Percentiles rank a stretch among this genome's conserved stretches.
phyloP scores from a whole-genome alignment of 2,888 invertebrate species.

The Mellilla xanthometata region DNA sequence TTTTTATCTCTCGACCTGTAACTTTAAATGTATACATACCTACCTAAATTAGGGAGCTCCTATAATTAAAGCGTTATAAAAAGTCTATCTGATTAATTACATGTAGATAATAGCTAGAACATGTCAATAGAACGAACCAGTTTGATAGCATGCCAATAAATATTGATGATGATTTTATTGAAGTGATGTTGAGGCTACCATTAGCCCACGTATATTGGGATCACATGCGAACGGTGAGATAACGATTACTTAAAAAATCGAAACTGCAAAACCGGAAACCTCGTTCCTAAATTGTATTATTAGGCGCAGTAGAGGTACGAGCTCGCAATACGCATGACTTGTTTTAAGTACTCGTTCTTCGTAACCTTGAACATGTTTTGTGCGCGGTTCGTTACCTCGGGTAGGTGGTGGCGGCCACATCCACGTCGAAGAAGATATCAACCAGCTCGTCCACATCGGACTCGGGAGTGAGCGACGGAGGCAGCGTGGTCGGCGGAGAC shows the following conservation, averaged over 20 bases:
- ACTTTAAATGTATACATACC: neutral
- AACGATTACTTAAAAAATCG: conserved; percentile 1
- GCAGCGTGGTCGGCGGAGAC: conserved; percentile 69
- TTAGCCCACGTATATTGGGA: conserved; percentile 4
- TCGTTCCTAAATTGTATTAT: neutral
- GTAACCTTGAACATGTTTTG: conserved; percentile 5
- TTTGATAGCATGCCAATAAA: conserved; percentile 19
- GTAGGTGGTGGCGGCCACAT: conserved; percentile 69
- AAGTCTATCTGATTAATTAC: conserved; percentile 11
- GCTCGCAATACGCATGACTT: conserved; percentile 3
- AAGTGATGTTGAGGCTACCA: conserved; percentile 9
- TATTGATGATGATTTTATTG: conserved; percentile 13
- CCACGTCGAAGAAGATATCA: conserved; percentile 77
- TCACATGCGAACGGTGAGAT: conserved; percentile 4
- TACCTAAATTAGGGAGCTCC: conserved; percentile 5
- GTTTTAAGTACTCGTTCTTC: conserved; percentile 1
- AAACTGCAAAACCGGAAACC: conserved; percentile 1
- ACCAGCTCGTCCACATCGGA: conserved; percentile 74
- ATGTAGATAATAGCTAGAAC: conserved; percentile 8
- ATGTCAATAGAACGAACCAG: conserved; percentile 18
- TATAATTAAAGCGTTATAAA: conserved; percentile 1
- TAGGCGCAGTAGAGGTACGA: neutral
- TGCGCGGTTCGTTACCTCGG: conserved; percentile 57
- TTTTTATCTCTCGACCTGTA: neutral
- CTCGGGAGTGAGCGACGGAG: conserved; percentile 72